Evolutionary conservation across 2,797 vertebrate genomes (phyloP).

Genomic region (Neopelma chrysocephalum): DNA sequence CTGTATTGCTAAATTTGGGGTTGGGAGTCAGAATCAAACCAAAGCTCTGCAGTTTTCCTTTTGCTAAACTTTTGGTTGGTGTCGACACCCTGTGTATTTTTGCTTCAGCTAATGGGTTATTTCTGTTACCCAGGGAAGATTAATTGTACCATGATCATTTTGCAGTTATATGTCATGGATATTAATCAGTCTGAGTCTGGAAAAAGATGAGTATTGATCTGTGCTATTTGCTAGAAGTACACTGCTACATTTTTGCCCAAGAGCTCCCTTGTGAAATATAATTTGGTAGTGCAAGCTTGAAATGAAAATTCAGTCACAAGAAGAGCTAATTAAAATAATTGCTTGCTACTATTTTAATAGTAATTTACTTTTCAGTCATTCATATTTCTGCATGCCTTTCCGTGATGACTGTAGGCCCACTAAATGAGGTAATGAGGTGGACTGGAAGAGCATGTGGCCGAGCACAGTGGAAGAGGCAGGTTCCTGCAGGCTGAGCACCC

Average conservation of each 20-base stretch:
- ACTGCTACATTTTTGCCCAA: slow-evolving; percentile 26
- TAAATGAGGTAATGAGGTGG: neutral
- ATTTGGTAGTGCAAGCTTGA: slow-evolving; percentile 30
- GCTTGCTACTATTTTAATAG: slow-evolving; percentile 15
- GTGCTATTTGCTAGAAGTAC: neutral
- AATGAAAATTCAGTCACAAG: slow-evolving; percentile 33
- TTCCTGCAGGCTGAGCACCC: neutral
- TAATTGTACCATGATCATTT: neutral
- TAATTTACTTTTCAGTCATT: neutral
- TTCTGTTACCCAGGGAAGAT: slow-evolving; percentile 11
- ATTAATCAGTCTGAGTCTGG: slow-evolving; percentile 34
- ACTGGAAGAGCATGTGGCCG: neutral
- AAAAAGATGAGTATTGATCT: slow-evolving; percentile 55
- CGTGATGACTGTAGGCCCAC: neutral
- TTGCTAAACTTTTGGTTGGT: neutral
- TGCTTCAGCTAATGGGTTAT: slow-evolving; percentile 19
- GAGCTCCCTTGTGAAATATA: slow-evolving; percentile 24
- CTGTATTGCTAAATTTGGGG: neutral
- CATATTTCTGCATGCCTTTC: neutral
- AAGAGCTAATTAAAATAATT: slow-evolving; percentile 44
- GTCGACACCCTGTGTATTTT: neutral
- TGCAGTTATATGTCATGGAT: slow-evolving; percentile 27
- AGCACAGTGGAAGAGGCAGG: neutral
- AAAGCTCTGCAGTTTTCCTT: neutral
- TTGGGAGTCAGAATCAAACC: neutral